Evolutionary conservation across 2,888 invertebrate species (phyloP).

Genomic region (Xiphydria camelus): DNA sequence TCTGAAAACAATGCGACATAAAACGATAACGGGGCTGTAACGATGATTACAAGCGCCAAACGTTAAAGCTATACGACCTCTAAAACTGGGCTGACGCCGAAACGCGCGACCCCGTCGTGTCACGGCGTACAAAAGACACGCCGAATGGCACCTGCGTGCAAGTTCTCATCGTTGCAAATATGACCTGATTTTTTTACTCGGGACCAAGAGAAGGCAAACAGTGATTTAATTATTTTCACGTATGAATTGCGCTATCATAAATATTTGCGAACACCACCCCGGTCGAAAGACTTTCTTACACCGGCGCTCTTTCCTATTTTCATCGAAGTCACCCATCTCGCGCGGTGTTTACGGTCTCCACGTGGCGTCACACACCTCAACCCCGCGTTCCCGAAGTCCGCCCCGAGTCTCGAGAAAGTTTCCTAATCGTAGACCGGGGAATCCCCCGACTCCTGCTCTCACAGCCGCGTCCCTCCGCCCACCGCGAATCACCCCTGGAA

Average conservation of each 20-base stretch:
- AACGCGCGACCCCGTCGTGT: too few relatives aligned
- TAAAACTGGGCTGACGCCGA: not conserved
- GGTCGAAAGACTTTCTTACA: too few relatives aligned
- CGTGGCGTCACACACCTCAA: constrained; percentile 33
- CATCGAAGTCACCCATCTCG: constrained; percentile 7
- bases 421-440: constrained; percentile 41
- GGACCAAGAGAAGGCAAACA: too few relatives aligned
- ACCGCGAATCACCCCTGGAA: constrained; percentile 12
- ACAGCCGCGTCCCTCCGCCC: constrained; percentile 1
- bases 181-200: too few relatives aligned
- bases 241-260: too few relatives aligned
- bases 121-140: too few relatives aligned
- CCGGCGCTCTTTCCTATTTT: not conserved
- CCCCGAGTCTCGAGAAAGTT: constrained; percentile 36
- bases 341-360: constrained; percentile 39
- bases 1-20: constrained; percentile 28
- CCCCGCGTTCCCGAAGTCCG: constrained; percentile 28
- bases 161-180: too few relatives aligned
- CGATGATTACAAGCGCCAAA: not conserved
- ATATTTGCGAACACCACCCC: too few relatives aligned
- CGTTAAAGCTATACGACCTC: not conserved
- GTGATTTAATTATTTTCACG: too few relatives aligned
- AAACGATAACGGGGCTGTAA: constrained; percentile 15
- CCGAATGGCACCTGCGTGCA: too few relatives aligned
- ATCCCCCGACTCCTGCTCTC: constrained; percentile 23